These are phyloP conservation scores for Platycheirus albimanus DNA, from an alignment of 2,888 invertebrate genomes.

Conservation along the genomic window DNA sequence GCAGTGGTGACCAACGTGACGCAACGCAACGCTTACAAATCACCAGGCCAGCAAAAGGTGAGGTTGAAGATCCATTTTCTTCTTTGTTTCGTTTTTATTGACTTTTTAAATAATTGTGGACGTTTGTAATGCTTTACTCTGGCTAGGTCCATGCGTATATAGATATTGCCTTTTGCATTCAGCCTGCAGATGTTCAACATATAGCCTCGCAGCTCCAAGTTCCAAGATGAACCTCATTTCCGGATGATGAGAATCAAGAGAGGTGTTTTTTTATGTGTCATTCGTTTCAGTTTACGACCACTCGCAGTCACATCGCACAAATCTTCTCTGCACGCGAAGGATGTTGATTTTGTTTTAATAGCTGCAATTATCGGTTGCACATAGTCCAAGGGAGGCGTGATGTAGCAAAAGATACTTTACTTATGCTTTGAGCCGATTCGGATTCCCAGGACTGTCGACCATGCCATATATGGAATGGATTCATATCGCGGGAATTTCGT, in stretches of 20 bases:
- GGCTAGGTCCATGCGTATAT: neutral
- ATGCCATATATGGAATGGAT: conserved; percentile 41
- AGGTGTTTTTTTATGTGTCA: conserved; percentile 49
- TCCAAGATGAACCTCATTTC: conserved; percentile 57
- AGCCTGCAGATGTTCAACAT: conserved; percentile 1
- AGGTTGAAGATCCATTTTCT: conserved; percentile 49
- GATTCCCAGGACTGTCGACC: conserved; percentile 16
- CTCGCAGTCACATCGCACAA: conserved; percentile 38
- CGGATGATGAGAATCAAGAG: conserved; percentile 39
- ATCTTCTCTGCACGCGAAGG: conserved; percentile 39
- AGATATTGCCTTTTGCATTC: neutral
- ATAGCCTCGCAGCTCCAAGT: neutral
- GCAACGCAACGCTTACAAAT: conserved; percentile 8
- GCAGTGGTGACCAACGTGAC: neutral
- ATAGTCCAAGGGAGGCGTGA: conserved; percentile 6
- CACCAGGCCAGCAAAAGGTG: conserved; percentile 24
- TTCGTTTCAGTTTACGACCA: conserved; percentile 37
- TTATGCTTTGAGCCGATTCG: neutral
- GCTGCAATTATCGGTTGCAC: conserved; percentile 52
- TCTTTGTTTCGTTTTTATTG: conserved; percentile 50
- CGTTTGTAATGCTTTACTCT: neutral
- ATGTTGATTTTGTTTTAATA: conserved; percentile 58
- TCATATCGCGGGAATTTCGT: conserved; percentile 38
- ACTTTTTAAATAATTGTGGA: conserved; percentile 45
- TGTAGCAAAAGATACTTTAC: neutral